phyloP scores from a whole-genome alignment of 2,797 vertebrate species.

The Trematocara caparti region DNA sequence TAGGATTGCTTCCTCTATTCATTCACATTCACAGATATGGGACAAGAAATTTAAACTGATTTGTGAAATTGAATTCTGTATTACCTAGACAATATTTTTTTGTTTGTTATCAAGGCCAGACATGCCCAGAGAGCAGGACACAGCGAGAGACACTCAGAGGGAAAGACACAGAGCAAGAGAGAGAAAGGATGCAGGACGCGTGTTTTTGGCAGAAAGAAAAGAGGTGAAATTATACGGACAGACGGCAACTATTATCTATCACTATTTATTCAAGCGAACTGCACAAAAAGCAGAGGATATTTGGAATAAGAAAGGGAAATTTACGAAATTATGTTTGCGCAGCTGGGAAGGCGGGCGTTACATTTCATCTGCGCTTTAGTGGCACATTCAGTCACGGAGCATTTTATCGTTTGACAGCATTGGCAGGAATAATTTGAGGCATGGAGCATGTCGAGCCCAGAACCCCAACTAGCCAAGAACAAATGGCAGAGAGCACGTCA shows the following conservation, averaged over 20 bases:
- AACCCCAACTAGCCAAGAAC: constrained; percentile 41
- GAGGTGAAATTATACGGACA: constrained; percentile 10
- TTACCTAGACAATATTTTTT: constrained; percentile 22
- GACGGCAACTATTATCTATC: not conserved
- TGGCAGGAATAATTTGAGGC: constrained; percentile 45
- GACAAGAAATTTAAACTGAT: constrained; percentile 16
- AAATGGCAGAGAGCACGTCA: constrained; percentile 15
- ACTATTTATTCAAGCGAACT: not conserved
- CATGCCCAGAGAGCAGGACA: not conserved
- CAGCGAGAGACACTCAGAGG: not conserved
- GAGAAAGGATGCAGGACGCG: not conserved
- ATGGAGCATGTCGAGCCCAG: constrained; percentile 26
- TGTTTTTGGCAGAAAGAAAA: not conserved
- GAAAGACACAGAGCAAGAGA: not conserved
- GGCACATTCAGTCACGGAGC: constrained; percentile 16
- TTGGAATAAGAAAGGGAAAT: not conserved
- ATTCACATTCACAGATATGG: constrained; percentile 34
- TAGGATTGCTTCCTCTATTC: constrained; percentile 1
- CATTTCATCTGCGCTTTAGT: constrained; percentile 11
- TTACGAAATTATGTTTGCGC: not conserved
- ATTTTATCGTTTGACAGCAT: constrained; percentile 24
- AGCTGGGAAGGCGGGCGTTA: not conserved
- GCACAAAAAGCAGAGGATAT: not conserved
- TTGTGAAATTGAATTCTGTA: constrained; percentile 53
- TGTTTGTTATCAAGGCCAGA: constrained; percentile 25